These are phyloP conservation scores for Peromyscus maniculatus DNA, from an alignment of 2,113 vertebrate genomes.

Conservation along the genomic window DNA sequence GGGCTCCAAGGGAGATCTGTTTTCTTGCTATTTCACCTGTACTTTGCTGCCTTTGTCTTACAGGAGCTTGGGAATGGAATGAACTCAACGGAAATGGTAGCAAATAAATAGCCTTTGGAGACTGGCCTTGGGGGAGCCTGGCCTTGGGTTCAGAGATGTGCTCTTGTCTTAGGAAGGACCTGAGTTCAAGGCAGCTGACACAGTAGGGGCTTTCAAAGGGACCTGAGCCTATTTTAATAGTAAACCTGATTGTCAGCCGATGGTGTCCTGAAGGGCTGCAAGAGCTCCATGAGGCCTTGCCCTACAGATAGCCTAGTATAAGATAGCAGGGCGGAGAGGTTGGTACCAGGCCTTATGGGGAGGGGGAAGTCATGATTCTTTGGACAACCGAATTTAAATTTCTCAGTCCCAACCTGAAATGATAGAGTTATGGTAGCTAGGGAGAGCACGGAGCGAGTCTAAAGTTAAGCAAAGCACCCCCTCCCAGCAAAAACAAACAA, in stretches of 20 bases:
- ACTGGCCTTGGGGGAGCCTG: not conserved
- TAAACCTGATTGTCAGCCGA: conserved; percentile 20
- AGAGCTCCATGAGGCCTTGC: not conserved
- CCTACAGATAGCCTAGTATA: not conserved
- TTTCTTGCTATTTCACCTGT: not conserved
- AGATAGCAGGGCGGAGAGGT: not conserved
- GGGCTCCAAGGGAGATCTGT: not conserved
- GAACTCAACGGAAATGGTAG: not conserved
- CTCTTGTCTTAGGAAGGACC: not conserved
- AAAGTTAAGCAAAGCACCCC: not conserved
- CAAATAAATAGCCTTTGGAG: not conserved
- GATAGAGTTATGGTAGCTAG: not conserved
- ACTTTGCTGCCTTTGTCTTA: conserved; percentile 11
- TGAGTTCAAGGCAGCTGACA: not conserved
- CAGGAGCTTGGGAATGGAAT: not conserved
- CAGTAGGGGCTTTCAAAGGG: not conserved
- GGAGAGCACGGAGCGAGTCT: not conserved
- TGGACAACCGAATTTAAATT: conserved; percentile 41
- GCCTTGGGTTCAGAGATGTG: not conserved
- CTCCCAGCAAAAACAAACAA: not conserved
- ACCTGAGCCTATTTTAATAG: conserved; percentile 11
- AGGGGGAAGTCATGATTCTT: conserved; percentile 24
- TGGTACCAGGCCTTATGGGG: not conserved
- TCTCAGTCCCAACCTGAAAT: conserved; percentile 1
- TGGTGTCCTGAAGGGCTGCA: not conserved